Base-by-base conservation (phyloP, 1,140 invertebrate species). In the Danaus melanippus region DNA sequence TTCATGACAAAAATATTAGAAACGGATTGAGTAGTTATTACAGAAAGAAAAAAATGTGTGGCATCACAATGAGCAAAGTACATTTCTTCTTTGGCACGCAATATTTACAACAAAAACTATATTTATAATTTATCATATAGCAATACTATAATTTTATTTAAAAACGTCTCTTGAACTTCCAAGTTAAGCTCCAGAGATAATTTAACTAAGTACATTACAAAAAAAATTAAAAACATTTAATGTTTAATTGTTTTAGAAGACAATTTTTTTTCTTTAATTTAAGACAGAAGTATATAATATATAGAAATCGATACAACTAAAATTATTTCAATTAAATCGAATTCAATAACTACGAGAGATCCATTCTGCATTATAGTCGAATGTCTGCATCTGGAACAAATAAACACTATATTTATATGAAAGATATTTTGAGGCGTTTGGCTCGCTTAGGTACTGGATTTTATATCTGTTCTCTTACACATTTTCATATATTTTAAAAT, bases 341-440 rank as follows among this genome's bases (percentile, higher is more conserved):
- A 48, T 62, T 69, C 59, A 69, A 69, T 75, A 75, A 71, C 76
- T 79, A 80, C 62, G 64, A 64, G 78, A 83, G 78, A 81, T 81
- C 78, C 69, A 67, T 76, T 69, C 72, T 79, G 73, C 73, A 68
- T 74, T 72, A 63, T 48, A 58, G 66, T 64, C 69, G 64, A 64
- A 43, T 56, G 42, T 32, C 47, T 15, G 15, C 43, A 52, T 46
- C 58, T 60, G 58, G 46, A 60, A 60, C 40, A 42, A 49, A 41
- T 49, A 49, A 50, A 21, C 32, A 50, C 11, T 48, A 48, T 48
- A n/a, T 46, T n/a, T 15, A 42, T 58, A 32, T 32, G 7, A 32
- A 32, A 32, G 21, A 21, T 32, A 32, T 4, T 32, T 32, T 32
- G 21, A 32, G 21, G 21, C 2, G 2, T 32, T 32, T 32, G 21